Conservation (phyloP, 2,888 invertebrate genomes). For the Drosophila maculinotata region DNA sequence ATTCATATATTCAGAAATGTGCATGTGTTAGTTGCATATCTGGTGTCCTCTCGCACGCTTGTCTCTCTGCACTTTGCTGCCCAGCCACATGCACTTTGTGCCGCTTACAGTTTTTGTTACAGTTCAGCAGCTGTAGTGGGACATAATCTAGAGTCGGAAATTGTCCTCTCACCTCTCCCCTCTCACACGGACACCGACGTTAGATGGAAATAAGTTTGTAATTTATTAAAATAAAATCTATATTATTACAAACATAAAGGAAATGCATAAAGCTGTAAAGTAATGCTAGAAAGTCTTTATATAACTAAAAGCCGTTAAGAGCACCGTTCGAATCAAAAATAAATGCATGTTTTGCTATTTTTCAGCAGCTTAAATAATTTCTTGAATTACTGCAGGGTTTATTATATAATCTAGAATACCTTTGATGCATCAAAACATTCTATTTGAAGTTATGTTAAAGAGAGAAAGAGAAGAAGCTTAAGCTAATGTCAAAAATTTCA, state of each 20-base stretch:
- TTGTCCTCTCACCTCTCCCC: constrained; percentile 6
- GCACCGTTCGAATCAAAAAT: too few species aligned
- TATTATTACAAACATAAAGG: too few species aligned
- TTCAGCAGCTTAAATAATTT: neutral
- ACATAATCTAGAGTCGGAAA: constrained; percentile 40
- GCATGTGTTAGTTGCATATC: constrained; percentile 21
- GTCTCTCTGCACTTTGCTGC: constrained; percentile 28
- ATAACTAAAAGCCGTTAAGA: too few species aligned
- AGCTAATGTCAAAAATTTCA: neutral
- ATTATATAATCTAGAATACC: too few species aligned
- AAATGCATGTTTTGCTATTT: neutral
- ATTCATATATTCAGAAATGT: constrained; percentile 5
- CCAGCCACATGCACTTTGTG: constrained; percentile 41
- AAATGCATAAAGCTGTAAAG: too few species aligned
- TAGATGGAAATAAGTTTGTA: neutral
- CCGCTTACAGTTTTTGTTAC: constrained; percentile 58
- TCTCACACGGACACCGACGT: neutral
- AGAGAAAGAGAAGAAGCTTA: too few species aligned
- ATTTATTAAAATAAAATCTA: neutral
- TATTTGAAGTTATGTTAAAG: too few species aligned
- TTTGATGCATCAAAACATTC: too few species aligned
- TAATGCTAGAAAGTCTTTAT: too few species aligned
- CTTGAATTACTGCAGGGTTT: neutral
- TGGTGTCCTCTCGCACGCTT: constrained; percentile 41
- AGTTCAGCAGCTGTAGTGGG: constrained; percentile 49